Percentiles rank a stretch among this genome's conserved stretches.
Evolutionary conservation across 2,797 vertebrate species (phyloP).

Genomic region (Anabacerthia variegaticeps): DNA sequence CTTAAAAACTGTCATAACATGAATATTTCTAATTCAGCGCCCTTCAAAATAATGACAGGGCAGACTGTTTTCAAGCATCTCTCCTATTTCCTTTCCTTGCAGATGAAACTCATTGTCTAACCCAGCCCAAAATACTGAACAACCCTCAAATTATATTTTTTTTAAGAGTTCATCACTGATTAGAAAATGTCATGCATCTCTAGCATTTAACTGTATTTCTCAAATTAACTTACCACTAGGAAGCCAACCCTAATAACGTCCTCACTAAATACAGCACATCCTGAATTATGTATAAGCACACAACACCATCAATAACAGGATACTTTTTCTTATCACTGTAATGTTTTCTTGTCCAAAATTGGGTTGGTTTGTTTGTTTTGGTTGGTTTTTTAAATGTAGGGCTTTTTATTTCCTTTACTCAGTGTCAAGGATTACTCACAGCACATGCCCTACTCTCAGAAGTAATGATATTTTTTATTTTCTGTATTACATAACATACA

Average conservation of each 20-base stretch:
- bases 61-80: not conserved
- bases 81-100: not conserved
- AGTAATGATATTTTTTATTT: not conserved
- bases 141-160: not conserved
- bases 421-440: not conserved
- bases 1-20: not conserved
- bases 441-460: not conserved
- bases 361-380: not conserved
- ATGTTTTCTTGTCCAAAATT: not conserved
- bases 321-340: not conserved
- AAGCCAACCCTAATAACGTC: not conserved
- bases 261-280: not conserved
- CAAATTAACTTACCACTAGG: not conserved
- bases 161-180: not conserved
- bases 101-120: not conserved
- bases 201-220: not conserved
- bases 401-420: not conserved
- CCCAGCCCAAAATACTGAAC: not conserved
- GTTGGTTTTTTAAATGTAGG: not conserved
- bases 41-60: not conserved
- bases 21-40: not conserved
- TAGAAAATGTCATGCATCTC: not conserved
- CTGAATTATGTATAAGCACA: not conserved
- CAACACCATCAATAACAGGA: not conserved
- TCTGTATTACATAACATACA: slow-evolving; percentile 9